Evolutionary conservation across 1,140 invertebrate species (phyloP).

Genomic region (Camponotus pennsylvanicus): DNA sequence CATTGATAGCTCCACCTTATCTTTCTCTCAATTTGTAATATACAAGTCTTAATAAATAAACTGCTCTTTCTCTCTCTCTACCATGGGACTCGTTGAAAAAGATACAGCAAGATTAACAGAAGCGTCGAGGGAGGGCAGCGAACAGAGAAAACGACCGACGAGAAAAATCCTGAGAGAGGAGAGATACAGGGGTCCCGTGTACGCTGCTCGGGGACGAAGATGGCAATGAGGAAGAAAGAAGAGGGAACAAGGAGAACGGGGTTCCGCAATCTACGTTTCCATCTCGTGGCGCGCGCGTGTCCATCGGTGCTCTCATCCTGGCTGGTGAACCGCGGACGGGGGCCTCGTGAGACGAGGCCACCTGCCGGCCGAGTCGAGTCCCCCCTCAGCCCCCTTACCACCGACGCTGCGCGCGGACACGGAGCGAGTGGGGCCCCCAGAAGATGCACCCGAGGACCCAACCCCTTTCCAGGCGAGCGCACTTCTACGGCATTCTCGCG

Average conservation of each 20-base stretch:
- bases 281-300: conserved; percentile 85
- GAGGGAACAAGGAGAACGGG: conserved; percentile 67
- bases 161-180: conserved; percentile 56
- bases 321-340: conserved; percentile 70
- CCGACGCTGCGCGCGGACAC: neutral
- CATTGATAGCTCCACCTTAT: conserved; percentile 64
- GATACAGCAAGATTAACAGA: conserved; percentile 76
- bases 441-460: conserved; percentile 65
- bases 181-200: conserved; percentile 4
- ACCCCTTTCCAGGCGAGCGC: conserved; percentile 73
- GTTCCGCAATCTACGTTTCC: conserved; percentile 83
- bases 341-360: conserved; percentile 82
- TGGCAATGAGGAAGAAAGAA: conserved; percentile 66
- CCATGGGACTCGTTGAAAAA: conserved; percentile 64
- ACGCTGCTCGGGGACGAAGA: conserved; percentile 57
- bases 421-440: conserved; percentile 39
- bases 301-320: conserved; percentile 83
- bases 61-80: conserved; percentile 31
- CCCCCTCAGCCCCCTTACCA: conserved; percentile 23
- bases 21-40: conserved; percentile 67
- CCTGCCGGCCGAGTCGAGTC: conserved; percentile 79
- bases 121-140: conserved; percentile 50
- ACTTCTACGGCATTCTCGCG: conserved; percentile 77
- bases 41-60: conserved; percentile 75
- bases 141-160: conserved; percentile 52